Evolutionary conservation across 2,797 vertebrate genomes (phyloP).

Genomic region (Clarias laeviceps): DNA sequence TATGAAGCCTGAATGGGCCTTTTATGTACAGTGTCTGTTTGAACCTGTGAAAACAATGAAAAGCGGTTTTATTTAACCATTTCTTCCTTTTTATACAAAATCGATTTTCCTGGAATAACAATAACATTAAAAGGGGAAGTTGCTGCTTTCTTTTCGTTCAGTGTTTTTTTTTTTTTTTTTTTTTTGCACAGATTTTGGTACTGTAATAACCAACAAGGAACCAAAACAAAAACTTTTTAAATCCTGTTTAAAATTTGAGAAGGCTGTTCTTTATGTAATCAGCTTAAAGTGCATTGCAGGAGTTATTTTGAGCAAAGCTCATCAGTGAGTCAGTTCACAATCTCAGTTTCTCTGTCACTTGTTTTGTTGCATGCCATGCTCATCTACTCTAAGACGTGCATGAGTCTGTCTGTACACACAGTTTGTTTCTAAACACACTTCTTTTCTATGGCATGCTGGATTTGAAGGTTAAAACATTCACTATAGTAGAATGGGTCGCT

Average conservation of each 20-base stretch:
- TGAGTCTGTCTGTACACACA: not conserved
- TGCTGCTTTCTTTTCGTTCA: not conserved
- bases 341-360: not conserved
- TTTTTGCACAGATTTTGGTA: too few relatives aligned
- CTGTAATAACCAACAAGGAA: not conserved
- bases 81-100: not conserved
- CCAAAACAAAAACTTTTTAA: conserved; percentile 61
- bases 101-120: not conserved
- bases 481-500: not conserved
- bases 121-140: not conserved
- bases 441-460: not conserved
- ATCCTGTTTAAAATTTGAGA: conserved; percentile 65
- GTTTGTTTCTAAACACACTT: not conserved
- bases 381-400: not conserved
- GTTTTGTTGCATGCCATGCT: not conserved
- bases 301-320: conserved; percentile 56
- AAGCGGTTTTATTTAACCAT: not conserved
- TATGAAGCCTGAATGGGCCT: conserved; percentile 22
- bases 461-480: not conserved
- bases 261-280: conserved; percentile 71
- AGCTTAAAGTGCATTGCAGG: conserved; percentile 64
- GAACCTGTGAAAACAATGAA: conserved; percentile 9
- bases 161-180: not conserved
- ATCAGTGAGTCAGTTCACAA: conserved; percentile 40
- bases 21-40: conserved; percentile 25